Evolutionary conservation across 2,888 invertebrate genomes (phyloP).

Genomic region (Meiosimyza platycephala): DNA sequence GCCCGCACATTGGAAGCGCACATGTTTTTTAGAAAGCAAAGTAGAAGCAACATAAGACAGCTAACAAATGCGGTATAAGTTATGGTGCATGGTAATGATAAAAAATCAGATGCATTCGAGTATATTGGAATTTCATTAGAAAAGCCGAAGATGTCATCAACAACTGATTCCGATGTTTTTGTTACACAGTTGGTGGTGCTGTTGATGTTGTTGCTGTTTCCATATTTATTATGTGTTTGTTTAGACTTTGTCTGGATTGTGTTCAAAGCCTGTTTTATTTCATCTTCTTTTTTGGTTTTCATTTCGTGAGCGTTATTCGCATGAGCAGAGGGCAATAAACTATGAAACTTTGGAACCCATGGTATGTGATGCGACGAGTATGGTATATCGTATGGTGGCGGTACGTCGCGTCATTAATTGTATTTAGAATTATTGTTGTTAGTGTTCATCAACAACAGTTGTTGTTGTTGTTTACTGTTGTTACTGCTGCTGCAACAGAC

Average conservation of each 20-base stretch:
- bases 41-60: not conserved
- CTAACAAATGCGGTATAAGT: too few relatives aligned
- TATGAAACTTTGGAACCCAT: constrained; percentile 41
- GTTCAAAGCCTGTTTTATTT: constrained; percentile 27
- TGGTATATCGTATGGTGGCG: not conserved
- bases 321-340: constrained; percentile 57
- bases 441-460: constrained; percentile 1
- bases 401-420: constrained; percentile 11
- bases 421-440: not conserved
- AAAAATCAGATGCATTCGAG: constrained; percentile 18
- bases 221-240: constrained; percentile 32
- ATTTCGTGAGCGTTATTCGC: not conserved
- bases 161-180: constrained; percentile 22
- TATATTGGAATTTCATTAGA: constrained; percentile 50
- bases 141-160: constrained; percentile 1
- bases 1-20: not conserved
- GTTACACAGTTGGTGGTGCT: constrained; percentile 6
- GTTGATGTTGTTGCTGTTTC: not conserved
- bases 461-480: constrained; percentile 11
- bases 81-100: constrained; percentile 4
- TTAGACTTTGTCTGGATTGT: constrained; percentile 20
- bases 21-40: not conserved
- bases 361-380: not conserved
- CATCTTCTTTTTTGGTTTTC: too few relatives aligned
- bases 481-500: constrained; percentile 8